Percentiles rank a stretch among this genome's conserved stretches.
phyloP scores from a whole-genome alignment of 2,113 vertebrate species.

The Noctilio leporinus region DNA sequence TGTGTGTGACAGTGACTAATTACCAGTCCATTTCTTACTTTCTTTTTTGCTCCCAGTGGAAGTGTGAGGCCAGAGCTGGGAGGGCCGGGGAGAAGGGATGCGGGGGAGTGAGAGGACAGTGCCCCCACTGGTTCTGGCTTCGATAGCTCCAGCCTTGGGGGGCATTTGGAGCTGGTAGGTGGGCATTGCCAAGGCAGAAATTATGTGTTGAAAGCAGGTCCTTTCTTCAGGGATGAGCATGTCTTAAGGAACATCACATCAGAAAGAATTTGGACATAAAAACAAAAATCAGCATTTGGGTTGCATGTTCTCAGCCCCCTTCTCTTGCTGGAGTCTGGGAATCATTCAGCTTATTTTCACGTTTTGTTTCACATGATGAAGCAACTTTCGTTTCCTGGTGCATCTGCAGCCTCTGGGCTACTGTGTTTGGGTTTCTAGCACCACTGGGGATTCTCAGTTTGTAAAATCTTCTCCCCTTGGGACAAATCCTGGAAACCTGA shows the following conservation, averaged over 20 bases:
- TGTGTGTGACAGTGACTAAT: conserved; percentile 62
- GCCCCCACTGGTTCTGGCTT: background rate
- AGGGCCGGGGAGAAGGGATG: background rate
- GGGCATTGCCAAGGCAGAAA: background rate
- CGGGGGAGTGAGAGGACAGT: background rate
- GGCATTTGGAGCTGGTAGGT: background rate
- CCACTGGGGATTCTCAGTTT: conserved; percentile 65
- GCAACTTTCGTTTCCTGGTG: background rate
- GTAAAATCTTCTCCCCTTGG: conserved; percentile 60
- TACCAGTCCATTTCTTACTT: conserved; percentile 38
- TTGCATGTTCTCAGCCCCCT: background rate
- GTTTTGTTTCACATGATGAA: background rate
- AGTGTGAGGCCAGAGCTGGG: background rate
- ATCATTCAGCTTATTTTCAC: background rate
- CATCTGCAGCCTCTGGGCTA: conserved; percentile 53
- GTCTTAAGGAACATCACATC: background rate
- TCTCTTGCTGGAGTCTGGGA: background rate
- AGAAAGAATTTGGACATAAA: background rate
- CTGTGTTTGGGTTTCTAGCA: conserved; percentile 68
- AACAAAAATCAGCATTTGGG: background rate
- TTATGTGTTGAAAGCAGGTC: background rate
- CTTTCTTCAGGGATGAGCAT: background rate
- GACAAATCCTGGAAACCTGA: conserved; percentile 57
- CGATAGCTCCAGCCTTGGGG: background rate
- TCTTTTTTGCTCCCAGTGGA: conserved; percentile 25